These are phyloP conservation scores for Ptyas mucosa DNA, from an alignment of 2,113 vertebrate species.

Conservation along the genomic window DNA sequence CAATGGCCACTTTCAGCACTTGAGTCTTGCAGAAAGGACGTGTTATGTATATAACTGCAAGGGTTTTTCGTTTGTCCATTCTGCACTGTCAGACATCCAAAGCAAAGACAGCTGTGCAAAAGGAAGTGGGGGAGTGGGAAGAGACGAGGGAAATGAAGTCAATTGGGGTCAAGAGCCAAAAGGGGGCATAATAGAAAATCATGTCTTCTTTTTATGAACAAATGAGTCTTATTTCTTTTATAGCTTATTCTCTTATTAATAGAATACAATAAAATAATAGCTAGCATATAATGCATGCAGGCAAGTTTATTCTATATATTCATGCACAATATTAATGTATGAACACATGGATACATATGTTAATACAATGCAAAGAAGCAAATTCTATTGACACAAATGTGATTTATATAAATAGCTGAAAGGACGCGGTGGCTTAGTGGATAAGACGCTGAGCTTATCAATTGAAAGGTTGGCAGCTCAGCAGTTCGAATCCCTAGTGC, in stretches of 20 bases:
- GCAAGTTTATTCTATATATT: not conserved
- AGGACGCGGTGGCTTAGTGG: too few relatives aligned
- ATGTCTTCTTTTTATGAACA: not conserved
- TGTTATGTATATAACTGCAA: not conserved
- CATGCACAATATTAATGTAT: not conserved
- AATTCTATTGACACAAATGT: not conserved
- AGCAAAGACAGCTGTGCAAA: not conserved
- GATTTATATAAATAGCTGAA: not conserved
- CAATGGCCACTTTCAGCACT: conserved; percentile 22
- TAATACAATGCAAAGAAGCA: not conserved
- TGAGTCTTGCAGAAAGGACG: conserved; percentile 15
- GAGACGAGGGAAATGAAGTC: not conserved
- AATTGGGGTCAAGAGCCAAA: not conserved
- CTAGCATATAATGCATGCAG: not conserved
- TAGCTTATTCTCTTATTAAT: not conserved
- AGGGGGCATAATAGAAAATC: not conserved
- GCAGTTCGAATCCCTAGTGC: too few relatives aligned
- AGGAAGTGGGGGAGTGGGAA: not conserved
- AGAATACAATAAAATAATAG: not conserved
- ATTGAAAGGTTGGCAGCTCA: too few relatives aligned
- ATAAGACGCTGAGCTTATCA: too few relatives aligned
- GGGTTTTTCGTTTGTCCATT: not conserved
- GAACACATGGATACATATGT: not conserved
- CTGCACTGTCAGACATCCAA: not conserved
- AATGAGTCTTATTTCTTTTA: not conserved